Percentiles rank a stretch among this genome's conserved stretches.
Conservation (phyloP, 1,140 invertebrate genomes). For the Drosophila littoralis region DNA sequence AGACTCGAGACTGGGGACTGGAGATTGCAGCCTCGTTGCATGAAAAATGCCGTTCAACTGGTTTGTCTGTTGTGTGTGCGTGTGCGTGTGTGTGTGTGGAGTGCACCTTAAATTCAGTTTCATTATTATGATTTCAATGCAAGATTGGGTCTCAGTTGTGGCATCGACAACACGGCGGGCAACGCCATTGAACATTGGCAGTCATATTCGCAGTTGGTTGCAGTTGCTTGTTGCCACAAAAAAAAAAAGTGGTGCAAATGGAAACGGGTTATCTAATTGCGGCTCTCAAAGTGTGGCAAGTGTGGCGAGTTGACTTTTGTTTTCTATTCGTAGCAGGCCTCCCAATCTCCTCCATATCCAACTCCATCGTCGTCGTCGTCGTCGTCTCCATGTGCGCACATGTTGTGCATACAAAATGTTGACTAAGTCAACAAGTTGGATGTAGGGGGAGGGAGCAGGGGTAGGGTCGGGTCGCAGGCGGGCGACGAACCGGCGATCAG, state of each 20-base stretch:
- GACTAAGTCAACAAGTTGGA: slow-evolving; percentile 42
- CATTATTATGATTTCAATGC: slow-evolving; percentile 80
- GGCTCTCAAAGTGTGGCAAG: slow-evolving; percentile 75
- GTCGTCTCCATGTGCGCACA: slow-evolving; percentile 14
- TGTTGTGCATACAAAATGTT: slow-evolving; percentile 79
- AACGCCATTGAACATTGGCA: slow-evolving; percentile 83
- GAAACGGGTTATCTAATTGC: slow-evolving; percentile 83
- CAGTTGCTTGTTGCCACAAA: slow-evolving; percentile 28
- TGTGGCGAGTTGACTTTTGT: slow-evolving; percentile 80
- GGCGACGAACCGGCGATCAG: slow-evolving; percentile 3
- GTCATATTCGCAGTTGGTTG: slow-evolving; percentile 60
- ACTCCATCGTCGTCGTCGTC: slow-evolving; percentile 24
- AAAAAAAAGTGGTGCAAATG: slow-evolving; percentile 73
- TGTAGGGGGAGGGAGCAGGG: not conserved
- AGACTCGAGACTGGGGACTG: slow-evolving; percentile 18
- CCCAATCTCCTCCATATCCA: not conserved
- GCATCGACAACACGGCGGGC: slow-evolving; percentile 42
- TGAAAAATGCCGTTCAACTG: slow-evolving; percentile 79
- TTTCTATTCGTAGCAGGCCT: slow-evolving; percentile 70
- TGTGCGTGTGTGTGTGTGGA: slow-evolving; percentile 29
- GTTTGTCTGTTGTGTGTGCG: slow-evolving; percentile 49
- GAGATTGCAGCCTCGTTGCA: slow-evolving; percentile 35
- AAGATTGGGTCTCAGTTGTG: slow-evolving; percentile 66
- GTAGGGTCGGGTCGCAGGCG: not conserved
- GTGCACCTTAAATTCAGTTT: slow-evolving; percentile 79